Evolutionary conservation across 2,113 vertebrate species (phyloP).

Genomic region (Callopanchax toddi): DNA sequence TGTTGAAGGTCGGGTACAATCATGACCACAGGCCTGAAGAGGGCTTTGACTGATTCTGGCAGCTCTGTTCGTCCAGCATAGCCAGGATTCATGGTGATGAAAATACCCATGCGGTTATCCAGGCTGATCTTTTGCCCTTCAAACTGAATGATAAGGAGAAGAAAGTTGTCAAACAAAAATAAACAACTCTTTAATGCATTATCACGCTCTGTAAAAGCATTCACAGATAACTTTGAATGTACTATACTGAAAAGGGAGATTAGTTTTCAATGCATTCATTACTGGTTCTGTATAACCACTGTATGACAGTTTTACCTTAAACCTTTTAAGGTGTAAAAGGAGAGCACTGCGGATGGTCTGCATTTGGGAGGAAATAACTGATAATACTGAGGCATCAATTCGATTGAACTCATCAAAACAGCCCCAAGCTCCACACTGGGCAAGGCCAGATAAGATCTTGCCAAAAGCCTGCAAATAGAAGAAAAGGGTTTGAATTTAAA

Average conservation of each 20-base stretch:
- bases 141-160: slow-evolving; percentile 79
- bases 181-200: not conserved
- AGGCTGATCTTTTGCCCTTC: slow-evolving; percentile 92
- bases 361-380: slow-evolving; percentile 96
- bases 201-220: too few relatives aligned
- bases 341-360: slow-evolving; percentile 94
- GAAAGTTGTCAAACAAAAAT: not conserved
- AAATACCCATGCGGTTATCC: slow-evolving; percentile 91
- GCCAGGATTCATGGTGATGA: slow-evolving; percentile 98
- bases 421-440: slow-evolving; percentile 97
- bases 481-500: not conserved
- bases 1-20: slow-evolving; percentile 96
- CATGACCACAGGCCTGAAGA: slow-evolving; percentile 95
- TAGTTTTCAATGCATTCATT: not conserved
- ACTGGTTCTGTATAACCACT: not conserved
- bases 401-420: slow-evolving; percentile 99
- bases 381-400: slow-evolving; percentile 95
- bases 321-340: slow-evolving; percentile 85
- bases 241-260: not conserved
- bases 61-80: slow-evolving; percentile 95
- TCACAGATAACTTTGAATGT: too few relatives aligned
- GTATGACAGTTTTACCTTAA: slow-evolving; percentile 81
- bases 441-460: slow-evolving; percentile 94
- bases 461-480: slow-evolving; percentile 85
- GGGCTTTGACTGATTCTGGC: slow-evolving; percentile 95